Conservation (phyloP, 2,797 vertebrate genomes). For the Danio kyathit region DNA sequence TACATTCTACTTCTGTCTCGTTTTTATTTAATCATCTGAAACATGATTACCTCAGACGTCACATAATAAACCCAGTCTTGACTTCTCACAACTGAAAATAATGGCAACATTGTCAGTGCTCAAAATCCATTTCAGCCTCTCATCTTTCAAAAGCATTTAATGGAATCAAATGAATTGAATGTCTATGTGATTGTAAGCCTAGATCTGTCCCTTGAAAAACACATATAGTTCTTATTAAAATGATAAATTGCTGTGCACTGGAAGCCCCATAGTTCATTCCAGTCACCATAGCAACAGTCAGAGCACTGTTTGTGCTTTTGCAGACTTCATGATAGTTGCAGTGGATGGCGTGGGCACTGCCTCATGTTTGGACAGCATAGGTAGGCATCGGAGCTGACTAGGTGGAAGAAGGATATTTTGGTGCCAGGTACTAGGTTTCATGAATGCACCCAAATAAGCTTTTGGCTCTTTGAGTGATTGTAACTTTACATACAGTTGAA, state of each 20-base stretch:
- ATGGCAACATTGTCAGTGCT: conserved; percentile 3
- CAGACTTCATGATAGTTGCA: conserved; percentile 13
- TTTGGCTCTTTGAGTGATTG: neutral
- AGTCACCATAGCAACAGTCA: conserved; percentile 73
- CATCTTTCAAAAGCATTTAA: conserved; percentile 13
- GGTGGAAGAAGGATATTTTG: neutral
- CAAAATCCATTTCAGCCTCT: conserved; percentile 17
- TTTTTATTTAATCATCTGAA: neutral
- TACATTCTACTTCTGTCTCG: neutral
- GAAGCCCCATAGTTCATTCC: conserved; percentile 47
- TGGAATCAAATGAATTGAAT: conserved; percentile 21
- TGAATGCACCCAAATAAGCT: neutral
- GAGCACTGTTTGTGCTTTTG: conserved; percentile 59
- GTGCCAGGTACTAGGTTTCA: conserved; percentile 18
- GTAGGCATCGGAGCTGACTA: conserved; percentile 18
- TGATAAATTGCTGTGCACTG: conserved; percentile 68
- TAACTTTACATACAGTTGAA: neutral
- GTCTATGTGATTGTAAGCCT: conserved; percentile 44
- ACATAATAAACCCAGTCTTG: neutral
- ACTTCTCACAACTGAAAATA: neutral
- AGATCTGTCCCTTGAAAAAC: conserved; percentile 41
- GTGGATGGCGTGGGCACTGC: conserved; percentile 37
- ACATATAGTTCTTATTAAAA: conserved; percentile 64
- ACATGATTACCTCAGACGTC: neutral
- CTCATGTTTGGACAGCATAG: conserved; percentile 14